Evolutionary conservation across 2,797 vertebrate species (phyloP).

Genomic region (Neomorphus geoffroyi): DNA sequence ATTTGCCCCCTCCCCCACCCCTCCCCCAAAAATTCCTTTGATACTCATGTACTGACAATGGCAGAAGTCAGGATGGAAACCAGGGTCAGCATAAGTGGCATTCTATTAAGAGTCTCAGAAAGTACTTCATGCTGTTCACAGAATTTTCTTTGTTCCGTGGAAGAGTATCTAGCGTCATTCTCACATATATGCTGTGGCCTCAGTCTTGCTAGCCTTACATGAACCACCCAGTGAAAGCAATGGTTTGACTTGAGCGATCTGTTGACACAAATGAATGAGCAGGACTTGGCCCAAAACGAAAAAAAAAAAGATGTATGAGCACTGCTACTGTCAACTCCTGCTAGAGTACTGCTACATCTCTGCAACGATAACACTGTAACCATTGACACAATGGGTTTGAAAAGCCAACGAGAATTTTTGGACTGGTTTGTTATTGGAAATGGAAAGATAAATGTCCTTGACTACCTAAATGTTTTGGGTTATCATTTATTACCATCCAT

Average conservation of each 20-base stretch:
- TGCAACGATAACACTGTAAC: neutral
- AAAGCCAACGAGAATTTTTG: constrained; percentile 35
- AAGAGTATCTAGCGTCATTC: constrained; percentile 52
- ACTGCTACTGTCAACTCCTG: neutral
- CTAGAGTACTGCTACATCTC: constrained; percentile 48
- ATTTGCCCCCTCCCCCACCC: neutral
- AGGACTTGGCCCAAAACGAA: neutral
- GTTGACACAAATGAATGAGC: neutral
- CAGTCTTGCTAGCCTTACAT: neutral
- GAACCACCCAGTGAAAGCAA: neutral
- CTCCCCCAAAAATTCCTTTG: constrained; percentile 11
- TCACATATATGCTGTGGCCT: neutral
- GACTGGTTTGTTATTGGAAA: constrained; percentile 34
- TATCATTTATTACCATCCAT: constrained; percentile 73
- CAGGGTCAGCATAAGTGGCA: constrained; percentile 49
- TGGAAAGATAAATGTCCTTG: constrained; percentile 70
- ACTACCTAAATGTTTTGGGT: constrained; percentile 73
- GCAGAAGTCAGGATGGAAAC: constrained; percentile 28
- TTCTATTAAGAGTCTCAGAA: constrained; percentile 44
- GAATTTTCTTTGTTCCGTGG: neutral
- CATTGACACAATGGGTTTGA: neutral
- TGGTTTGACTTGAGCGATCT: neutral
- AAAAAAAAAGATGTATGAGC: neutral
- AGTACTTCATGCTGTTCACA: constrained; percentile 2
- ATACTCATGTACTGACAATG: constrained; percentile 32